Base-by-base conservation (phyloP, 2,888 invertebrate species). In the Brachypterus glaber region DNA sequence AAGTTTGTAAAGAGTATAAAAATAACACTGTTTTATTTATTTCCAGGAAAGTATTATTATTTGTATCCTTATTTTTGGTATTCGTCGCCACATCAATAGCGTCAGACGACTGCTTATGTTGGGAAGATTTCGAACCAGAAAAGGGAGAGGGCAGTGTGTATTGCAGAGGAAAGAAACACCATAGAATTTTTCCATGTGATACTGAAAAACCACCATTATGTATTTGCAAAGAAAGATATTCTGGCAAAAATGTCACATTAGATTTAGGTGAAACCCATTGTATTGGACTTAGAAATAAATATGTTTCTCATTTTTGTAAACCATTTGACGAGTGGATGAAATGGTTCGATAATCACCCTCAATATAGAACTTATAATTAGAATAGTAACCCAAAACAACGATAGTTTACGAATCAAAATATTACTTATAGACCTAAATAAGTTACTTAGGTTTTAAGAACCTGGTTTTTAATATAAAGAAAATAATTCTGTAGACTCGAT, bases 211-310 rank as follows among this genome's bases (percentile, higher is more conserved):
- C 57, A 9, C 57, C 57, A 5, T 26, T 46, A 14, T 57, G 57
- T 24, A 43, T 40, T 29, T 57, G 57, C 33, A 44, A 44, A 33
- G 33, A 41, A 3, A 45, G 48, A 5, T 48, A 34, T 24, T 9
- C 27, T 11, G 46, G 54, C 13, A 41, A 47, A 35, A 42, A 35
- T 9, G 42, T 54, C 3, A 39, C 41, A 7, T 40, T 53, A 30
- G 56, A 55, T 41, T 34, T 55, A 25, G 57, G 57, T 4, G 54
- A 54, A 47, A 46, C 45, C 2, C 44, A 50, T 34, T 57, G 57
- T 35, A 34, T 45, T 7, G 26, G 30, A 12, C 35, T 24, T 12
- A 17, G 21, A 8, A 36, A 12, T 7, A 37, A 12, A 21, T 47
- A 39, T 30, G 46, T 47, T 14, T 33, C 37, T 17, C 37, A 40